Base-by-base conservation (phyloP, 2,797 vertebrate genomes). In the Gambelia wislizenii region DNA sequence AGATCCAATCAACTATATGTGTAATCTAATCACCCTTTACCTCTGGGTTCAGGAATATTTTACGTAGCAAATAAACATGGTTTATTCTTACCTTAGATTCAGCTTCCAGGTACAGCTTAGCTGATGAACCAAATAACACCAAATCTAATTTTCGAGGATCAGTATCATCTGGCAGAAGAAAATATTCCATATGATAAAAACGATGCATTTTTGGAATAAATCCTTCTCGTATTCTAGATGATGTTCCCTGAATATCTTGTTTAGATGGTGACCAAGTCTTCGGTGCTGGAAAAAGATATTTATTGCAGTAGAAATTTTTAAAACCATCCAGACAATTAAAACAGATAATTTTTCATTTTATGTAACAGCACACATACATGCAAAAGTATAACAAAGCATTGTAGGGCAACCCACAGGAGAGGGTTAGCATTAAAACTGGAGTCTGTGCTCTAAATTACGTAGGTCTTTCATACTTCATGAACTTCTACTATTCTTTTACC, bases 151-250 rank as follows among this genome's bases (percentile, higher is more conserved):
- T 97, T 67, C 94, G 96, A 3, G 97, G 96, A 67, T 97, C 89
- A 1, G 49, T 78, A 1, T 97, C 96, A 52, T 96, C 96, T 0
- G 98, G 98, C 64, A 98, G 94, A 80, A 98, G 91, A 78, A 96
- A 96, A 89, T 97, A 98, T 79, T 99, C 98, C 2, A 98, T 89
- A 87, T 98, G 98, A 92, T 97, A 98, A 95, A 93, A 97, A 52
- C 90, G 90, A 12, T 96, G 95, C 14, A 84, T 70, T 95, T 94
- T 97, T 16, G 87, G 84, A 77, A 91, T 64, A 86, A 92, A 91
- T 25, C 83, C 0, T 0, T 1, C 33, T 77, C 52, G 91, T 3
- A 72, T 0, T 83, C 90, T 87, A 82, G 86, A 2, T 52, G 4
- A 84, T 91, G 92, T 2, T 87, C 67, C 85, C 93, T 25, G 12